Evolutionary conservation across 92 coral and sea anemone species (phyloP).

Genomic region (Phymanthus crucifer): DNA sequence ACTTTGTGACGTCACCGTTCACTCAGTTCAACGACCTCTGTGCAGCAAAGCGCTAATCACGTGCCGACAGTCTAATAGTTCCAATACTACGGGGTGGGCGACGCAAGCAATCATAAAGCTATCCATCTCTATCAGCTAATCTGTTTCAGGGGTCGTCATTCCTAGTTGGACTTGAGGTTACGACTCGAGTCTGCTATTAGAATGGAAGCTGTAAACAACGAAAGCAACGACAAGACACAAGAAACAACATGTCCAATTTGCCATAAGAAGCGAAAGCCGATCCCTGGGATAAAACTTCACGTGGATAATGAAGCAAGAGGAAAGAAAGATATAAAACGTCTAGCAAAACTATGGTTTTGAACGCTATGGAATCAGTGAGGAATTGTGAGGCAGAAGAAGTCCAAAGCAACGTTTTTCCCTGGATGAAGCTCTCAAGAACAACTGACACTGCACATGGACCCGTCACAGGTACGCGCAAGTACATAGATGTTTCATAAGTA

Average conservation of each 20-base stretch:
- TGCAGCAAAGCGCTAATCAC: not conserved
- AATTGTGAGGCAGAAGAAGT: not conserved
- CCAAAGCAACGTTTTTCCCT: not conserved
- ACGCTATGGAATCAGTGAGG: not conserved
- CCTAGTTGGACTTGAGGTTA: not conserved
- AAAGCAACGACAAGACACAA: not conserved
- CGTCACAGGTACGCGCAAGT: not conserved
- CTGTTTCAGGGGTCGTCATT: conserved; percentile 7
- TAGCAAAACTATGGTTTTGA: not conserved
- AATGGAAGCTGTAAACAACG: not conserved
- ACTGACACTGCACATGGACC: not conserved
- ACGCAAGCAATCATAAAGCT: not conserved
- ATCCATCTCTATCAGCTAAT: conserved; percentile 12
- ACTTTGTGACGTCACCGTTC: not conserved
- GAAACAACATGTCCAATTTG: not conserved
- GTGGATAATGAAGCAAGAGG: not conserved
- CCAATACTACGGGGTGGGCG: not conserved
- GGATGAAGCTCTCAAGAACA: not conserved
- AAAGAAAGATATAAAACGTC: not conserved
- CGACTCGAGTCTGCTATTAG: not conserved
- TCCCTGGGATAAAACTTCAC: not conserved
- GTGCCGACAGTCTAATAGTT: not conserved
- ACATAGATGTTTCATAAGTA: no score
- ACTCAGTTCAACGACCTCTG: not conserved
- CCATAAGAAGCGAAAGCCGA: not conserved